phyloP scores from a whole-genome alignment of 2,797 vertebrate genomes.

The Lindbergichthys nudifrons region DNA sequence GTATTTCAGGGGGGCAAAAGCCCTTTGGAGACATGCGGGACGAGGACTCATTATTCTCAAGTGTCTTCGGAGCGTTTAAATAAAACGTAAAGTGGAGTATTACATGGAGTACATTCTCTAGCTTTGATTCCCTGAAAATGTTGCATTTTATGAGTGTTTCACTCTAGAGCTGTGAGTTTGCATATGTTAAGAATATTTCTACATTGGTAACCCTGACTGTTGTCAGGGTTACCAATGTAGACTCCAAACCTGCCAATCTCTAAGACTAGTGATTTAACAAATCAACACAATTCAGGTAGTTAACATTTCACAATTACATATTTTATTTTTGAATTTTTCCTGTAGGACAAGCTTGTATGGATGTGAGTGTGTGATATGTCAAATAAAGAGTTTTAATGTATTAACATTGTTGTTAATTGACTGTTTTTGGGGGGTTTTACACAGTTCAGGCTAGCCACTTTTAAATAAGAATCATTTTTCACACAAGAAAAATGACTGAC shows the following conservation, averaged over 20 bases:
- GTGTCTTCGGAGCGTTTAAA: conserved; percentile 86
- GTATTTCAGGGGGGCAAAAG: conserved; percentile 66
- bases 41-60: conserved; percentile 81
- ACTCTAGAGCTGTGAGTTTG: conserved; percentile 16
- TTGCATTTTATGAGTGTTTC: conserved; percentile 13
- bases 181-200: conserved; percentile 9
- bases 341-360: conserved; percentile 25
- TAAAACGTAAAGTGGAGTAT: conserved; percentile 28
- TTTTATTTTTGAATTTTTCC: conserved; percentile 67
- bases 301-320: conserved; percentile 22
- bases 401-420: conserved; percentile 19
- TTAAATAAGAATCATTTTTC: not conserved
- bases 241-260: conserved; percentile 17
- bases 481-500: not conserved
- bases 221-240: not conserved
- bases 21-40: conserved; percentile 76
- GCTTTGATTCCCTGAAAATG: conserved; percentile 3
- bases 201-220: too few species aligned
- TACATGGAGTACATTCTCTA: not conserved
- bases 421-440: conserved; percentile 5
- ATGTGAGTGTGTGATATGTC: conserved; percentile 35
- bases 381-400: conserved; percentile 75
- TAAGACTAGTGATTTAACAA: not conserved
- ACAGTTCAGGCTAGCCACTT: not conserved
- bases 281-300: not conserved